Evolutionary conservation across 2,797 vertebrate species (phyloP).

Genomic region (Lophotriccus pileatus): DNA sequence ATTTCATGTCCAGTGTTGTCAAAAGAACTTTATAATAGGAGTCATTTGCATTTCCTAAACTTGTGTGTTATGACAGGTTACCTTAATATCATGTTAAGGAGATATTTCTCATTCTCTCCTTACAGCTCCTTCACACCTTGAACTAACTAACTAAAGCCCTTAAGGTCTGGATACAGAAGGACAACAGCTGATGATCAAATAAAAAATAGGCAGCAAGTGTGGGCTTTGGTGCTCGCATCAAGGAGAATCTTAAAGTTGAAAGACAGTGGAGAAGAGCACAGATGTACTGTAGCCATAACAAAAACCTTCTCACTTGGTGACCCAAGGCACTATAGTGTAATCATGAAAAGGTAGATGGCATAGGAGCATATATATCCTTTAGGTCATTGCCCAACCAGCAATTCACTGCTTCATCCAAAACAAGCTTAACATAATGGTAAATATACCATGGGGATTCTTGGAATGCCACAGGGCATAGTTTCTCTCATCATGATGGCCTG

Average conservation of each 20-base stretch:
- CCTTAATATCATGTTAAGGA: not conserved
- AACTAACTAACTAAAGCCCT: not conserved
- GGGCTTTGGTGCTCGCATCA: not conserved
- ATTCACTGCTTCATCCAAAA: not conserved
- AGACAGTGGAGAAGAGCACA: not conserved
- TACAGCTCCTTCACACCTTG: not conserved
- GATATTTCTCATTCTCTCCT: not conserved
- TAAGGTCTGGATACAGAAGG: not conserved
- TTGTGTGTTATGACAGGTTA: not conserved
- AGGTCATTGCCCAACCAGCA: not conserved
- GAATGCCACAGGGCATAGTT: fast-evolving
- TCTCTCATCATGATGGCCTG: fast-evolving
- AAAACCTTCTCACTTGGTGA: not conserved
- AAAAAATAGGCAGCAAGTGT: not conserved
- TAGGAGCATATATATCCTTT: not conserved
- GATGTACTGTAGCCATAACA: not conserved
- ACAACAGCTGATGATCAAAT: not conserved
- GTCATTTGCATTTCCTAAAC: not conserved
- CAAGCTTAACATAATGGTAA: not conserved
- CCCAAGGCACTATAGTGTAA: not conserved
- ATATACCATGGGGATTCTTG: not conserved
- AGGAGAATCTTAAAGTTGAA: not conserved
- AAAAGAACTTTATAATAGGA: not conserved
- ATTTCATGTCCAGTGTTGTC: not conserved
- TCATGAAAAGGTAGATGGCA: fast-evolving